A percentile compares a stretch with the other conserved stretches of the same genome.
These are phyloP conservation scores for Chionodraco myersi DNA, from an alignment of 2,113 vertebrate genomes.

Conservation along the genomic window DNA sequence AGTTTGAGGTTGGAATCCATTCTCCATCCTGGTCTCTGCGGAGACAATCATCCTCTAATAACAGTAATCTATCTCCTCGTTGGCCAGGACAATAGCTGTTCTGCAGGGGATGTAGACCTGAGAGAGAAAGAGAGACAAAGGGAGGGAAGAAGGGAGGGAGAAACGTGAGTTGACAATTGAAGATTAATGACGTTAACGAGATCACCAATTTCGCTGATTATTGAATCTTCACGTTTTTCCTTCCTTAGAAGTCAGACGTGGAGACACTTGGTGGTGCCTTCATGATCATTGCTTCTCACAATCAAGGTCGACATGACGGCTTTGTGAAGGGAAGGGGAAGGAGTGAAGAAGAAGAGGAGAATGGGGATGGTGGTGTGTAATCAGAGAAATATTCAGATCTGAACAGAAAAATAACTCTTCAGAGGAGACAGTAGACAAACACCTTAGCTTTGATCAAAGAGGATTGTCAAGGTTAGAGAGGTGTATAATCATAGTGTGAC, in stretches of 20 bases:
- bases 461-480: slow-evolving; percentile 24
- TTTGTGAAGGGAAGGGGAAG: slow-evolving; percentile 12
- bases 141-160: slow-evolving; percentile 34
- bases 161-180: slow-evolving; percentile 62
- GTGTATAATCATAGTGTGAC: slow-evolving; percentile 29
- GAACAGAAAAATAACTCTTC: slow-evolving; percentile 19
- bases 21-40: slow-evolving; percentile 65
- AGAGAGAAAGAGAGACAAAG: slow-evolving; percentile 38
- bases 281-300: slow-evolving; percentile 20
- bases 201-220: slow-evolving; percentile 38
- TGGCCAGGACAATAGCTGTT: slow-evolving; percentile 85
- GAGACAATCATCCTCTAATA: slow-evolving; percentile 81
- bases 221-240: slow-evolving; percentile 14
- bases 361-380: neutral
- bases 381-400: slow-evolving; percentile 42
- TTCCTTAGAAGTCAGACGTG: slow-evolving; percentile 20
- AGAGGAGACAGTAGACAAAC: slow-evolving; percentile 12
- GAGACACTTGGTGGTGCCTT: neutral
- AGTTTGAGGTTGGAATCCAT: slow-evolving; percentile 70
- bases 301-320: slow-evolving; percentile 27
- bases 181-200: slow-evolving; percentile 62
- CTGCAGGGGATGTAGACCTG: slow-evolving; percentile 88
- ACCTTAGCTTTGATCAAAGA: slow-evolving; percentile 23
- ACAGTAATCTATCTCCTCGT: slow-evolving; percentile 85
- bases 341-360: neutral